phyloP scores from a whole-genome alignment of 1,140 invertebrate genomes.

The Pissodes strobi region DNA sequence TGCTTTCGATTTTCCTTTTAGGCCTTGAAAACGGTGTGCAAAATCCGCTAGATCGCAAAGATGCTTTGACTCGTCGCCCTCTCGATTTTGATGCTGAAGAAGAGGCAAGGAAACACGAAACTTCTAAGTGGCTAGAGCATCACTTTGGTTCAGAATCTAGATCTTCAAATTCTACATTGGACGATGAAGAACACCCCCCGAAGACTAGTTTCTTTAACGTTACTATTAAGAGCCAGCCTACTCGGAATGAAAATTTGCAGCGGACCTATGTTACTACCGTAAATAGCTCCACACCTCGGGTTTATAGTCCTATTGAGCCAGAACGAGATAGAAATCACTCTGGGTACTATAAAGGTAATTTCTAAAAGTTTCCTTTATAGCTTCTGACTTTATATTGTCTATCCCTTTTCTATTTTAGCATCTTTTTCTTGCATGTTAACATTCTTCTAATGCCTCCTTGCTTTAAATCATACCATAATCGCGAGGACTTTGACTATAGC shows the following conservation, averaged over 20 bases:
- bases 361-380: background rate
- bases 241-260: conserved; percentile 47
- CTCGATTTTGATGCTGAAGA: conserved; percentile 85
- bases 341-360: conserved; percentile 47
- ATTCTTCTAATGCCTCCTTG: no score
- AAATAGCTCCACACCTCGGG: conserved; percentile 34
- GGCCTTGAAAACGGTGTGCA: conserved; percentile 50
- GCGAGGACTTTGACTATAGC: no score
- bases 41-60: conserved; percentile 68
- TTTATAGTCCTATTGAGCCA: conserved; percentile 46
- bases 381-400: no score
- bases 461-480: no score
- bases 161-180: conserved; percentile 69
- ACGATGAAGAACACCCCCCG: conserved; percentile 61
- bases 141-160: conserved; percentile 87
- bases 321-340: conserved; percentile 43
- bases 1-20: conserved; percentile 28
- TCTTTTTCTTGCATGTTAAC: no score
- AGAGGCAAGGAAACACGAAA: conserved; percentile 85
- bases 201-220: conserved; percentile 76
- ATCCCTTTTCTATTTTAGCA: no score
- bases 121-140: conserved; percentile 85
- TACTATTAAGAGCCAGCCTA: conserved; percentile 72
- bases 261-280: conserved; percentile 37
- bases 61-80: conserved; percentile 77